A percentile compares a stretch with the other conserved stretches of the same genome.
Evolutionary conservation across 2,113 vertebrate species (phyloP).

Genomic region (Cettia cetti): DNA sequence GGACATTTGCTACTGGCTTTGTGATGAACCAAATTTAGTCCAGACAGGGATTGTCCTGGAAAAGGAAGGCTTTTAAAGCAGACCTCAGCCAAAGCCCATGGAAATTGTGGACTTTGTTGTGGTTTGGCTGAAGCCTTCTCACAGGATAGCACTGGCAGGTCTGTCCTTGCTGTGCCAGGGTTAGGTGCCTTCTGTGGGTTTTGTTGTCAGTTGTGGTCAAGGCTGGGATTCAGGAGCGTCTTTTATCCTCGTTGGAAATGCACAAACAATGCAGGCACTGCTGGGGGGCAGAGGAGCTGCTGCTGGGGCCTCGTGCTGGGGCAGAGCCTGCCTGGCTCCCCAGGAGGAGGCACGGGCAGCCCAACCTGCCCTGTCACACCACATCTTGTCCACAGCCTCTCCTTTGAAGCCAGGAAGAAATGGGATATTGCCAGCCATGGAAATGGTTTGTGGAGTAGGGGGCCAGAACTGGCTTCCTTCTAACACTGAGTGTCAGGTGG

Average conservation of each 20-base stretch:
- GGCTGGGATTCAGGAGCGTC: background rate
- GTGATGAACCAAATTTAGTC: background rate
- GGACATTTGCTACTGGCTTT: background rate
- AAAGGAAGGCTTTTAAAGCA: background rate
- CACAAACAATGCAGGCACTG: background rate
- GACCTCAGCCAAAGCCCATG: background rate
- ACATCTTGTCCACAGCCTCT: background rate
- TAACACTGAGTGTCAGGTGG: fast-evolving
- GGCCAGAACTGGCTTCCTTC: background rate
- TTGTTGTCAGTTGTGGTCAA: background rate
- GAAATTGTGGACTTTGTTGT: background rate
- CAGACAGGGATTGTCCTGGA: background rate
- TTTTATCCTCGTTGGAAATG: fast-evolving
- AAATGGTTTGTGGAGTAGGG: background rate
- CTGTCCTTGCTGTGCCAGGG: fast-evolving
- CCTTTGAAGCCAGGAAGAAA: background rate
- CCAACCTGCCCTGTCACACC: background rate
- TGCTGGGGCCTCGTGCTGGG: fast-evolving
- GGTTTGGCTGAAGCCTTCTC: background rate
- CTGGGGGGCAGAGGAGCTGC: background rate
- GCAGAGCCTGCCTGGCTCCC: background rate
- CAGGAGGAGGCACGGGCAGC: fast-evolving
- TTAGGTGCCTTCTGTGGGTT: background rate
- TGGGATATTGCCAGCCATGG: background rate
- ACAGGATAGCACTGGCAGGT: background rate